Base-by-base conservation (phyloP, 2,113 vertebrate species). In the Cavia aperea region DNA sequence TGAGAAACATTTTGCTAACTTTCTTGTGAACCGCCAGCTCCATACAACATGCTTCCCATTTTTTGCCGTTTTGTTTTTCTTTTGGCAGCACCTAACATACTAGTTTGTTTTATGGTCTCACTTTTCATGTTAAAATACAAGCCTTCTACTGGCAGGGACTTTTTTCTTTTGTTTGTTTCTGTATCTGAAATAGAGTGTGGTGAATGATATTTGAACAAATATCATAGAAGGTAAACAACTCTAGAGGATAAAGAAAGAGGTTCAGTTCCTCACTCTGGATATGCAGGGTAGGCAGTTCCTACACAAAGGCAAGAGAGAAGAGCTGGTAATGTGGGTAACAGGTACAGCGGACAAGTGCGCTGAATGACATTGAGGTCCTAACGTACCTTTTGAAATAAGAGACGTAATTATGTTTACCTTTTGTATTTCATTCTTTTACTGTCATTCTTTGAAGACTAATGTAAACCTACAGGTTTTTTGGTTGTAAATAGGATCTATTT, bases 391-490 rank as follows among this genome's bases (percentile, higher is more conserved):
- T 88, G 79, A 94, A 92, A 84, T 88, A 31, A 54, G 70, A 93
- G 78, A 84, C 23, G 81, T 92, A 70, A 82, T 90, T 94, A 18
- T 91, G 49, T 72, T 93, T 83, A 46, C 56, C 70, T 86, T 88
- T 79, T 88, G n/a, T 70, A 46, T 88, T 87, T 86, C 66, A 16
- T 82, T 94, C 3, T 13, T 92, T 93, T 90, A 54, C 43, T 92
- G 36, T 82, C 9, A 29, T 16, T 86, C 54, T 95, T 95, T 75
- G 46, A 92, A 79, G 68, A 83, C 39, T 82, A 14, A 8, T 86
- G 13, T 60, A 81, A 93, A 73, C 54, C 62, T 39, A 63, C 13
- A 84, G 18, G 18, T 93, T 81, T 79, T 39, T 83, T 93, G 36
- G 36, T 75, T 95, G 54, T 8, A 95, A 79, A 73, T 93, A 39